Base-by-base conservation (phyloP, 2,888 invertebrate species). In the Omphaloscelis lunosa region DNA sequence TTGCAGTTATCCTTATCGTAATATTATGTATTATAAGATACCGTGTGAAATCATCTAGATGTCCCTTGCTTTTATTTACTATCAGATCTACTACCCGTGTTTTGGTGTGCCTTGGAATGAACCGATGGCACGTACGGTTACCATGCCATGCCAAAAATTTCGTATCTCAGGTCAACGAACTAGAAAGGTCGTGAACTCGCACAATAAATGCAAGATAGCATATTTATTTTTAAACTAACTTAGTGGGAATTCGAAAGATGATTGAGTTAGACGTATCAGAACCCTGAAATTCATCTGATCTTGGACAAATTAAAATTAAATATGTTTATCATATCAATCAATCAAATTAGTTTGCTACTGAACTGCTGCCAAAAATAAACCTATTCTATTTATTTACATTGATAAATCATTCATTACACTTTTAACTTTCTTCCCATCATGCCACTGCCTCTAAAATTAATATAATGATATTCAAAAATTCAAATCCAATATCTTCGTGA, bases 401-500 rank as follows among this genome's bases (percentile, higher is more conserved):
- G 51, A 39, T 58, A 41, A 41, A 41, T 45, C 63, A 34, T 34
- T 58, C 9, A 51, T 41, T 23, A 51, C 27, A 17, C 11, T 70
- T 45, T 56, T 29, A 51, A 29, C 23, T 17, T 23, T 17, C 34
- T 62, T 29, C 4, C 12, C 34, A n/a, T n/a, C 48, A 48, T 41
- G 29, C 20, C 39, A 27, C 39, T 74, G 48, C 39, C 17, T 65
- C 67, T 80, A 68, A 77, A 78, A 65, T 69, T 39, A 12, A 7
- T 39, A n/a, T 58, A 77, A 77, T 62, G 72, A 76, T 79, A 67
- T 61, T 75, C 41, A 67, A 74, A 83, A 76, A 75, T 80, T 86
- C 68, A 77, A 71, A 80, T 76, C 61, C 72, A 78, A 79, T 79
- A 80, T 86, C 79, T 79, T 79, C 77, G 58, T 79, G 67, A 75